phyloP scores from a whole-genome alignment of 1,140 invertebrate genomes.

The Xylocopa sonorina region DNA sequence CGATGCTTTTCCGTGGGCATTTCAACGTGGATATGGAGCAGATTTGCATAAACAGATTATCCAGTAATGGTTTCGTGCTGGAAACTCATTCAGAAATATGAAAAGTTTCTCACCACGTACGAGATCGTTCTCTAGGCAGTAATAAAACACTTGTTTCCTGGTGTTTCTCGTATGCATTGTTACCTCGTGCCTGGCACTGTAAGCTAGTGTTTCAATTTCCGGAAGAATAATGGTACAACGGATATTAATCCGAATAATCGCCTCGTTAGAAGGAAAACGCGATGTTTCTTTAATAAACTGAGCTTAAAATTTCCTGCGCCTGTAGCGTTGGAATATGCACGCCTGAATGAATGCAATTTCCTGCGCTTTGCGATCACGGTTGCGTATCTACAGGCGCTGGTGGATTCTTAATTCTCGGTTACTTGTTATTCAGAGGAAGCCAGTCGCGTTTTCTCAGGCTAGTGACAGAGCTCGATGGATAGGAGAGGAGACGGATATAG shows the following conservation, averaged over 20 bases:
- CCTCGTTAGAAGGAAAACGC: not conserved
- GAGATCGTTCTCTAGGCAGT: not conserved
- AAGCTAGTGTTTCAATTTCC: slow-evolving; percentile 2
- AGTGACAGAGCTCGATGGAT: not conserved
- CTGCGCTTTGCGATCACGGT: not conserved
- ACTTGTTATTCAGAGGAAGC: not conserved
- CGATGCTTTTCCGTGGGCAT: too few species aligned
- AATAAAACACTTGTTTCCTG: not conserved
- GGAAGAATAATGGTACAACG: not conserved
- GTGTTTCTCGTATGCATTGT: not conserved
- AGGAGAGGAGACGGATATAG: too few species aligned
- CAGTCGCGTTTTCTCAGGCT: not conserved
- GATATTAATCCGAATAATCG: not conserved
- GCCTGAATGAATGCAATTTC: not conserved
- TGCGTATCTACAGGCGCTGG: not conserved
- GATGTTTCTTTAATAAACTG: not conserved
- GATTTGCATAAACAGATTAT: not conserved
- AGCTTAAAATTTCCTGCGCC: not conserved
- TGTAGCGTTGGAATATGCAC: not conserved
- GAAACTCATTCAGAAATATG: slow-evolving; percentile 6
- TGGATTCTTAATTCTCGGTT: not conserved
- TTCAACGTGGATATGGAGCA: too few species aligned
- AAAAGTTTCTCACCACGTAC: not conserved
- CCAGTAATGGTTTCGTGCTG: not conserved
- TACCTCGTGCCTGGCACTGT: slow-evolving; percentile 15